Evolutionary conservation across 2,888 invertebrate genomes (phyloP).

Genomic region (Dermolepida albohirtum): DNA sequence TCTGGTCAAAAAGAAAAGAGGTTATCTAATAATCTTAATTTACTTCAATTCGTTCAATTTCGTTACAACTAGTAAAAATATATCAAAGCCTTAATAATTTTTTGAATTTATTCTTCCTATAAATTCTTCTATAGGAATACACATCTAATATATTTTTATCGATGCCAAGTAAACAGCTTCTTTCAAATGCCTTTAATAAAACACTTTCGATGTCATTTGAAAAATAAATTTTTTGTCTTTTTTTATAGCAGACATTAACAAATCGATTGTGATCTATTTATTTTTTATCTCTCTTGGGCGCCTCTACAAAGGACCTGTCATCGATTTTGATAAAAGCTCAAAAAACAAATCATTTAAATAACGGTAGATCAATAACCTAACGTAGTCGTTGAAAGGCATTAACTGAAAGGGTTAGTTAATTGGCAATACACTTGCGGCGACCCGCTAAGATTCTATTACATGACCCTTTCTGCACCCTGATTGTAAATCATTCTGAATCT

Average conservation of each 20-base stretch:
- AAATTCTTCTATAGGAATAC: too few species aligned
- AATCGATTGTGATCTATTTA: conserved; percentile 6
- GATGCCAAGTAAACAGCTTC: too few species aligned
- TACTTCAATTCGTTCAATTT: too few species aligned
- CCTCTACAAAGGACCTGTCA: not conserved
- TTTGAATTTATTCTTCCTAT: too few species aligned
- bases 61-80: too few species aligned
- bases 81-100: too few species aligned
- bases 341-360: conserved; percentile 10
- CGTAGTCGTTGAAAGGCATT: conserved; percentile 29
- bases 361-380: conserved; percentile 31
- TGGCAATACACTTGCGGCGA: conserved; percentile 38
- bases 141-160: too few species aligned
- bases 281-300: not conserved
- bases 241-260: not conserved
- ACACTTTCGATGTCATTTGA: too few species aligned
- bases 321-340: not conserved
- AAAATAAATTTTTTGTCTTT: too few species aligned
- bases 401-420: conserved; percentile 37
- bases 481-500: conserved; percentile 27
- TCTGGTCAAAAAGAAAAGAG: too few species aligned
- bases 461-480: conserved; percentile 17
- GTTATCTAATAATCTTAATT: too few species aligned
- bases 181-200: too few species aligned
- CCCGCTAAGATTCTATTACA: conserved; percentile 37